Evolutionary conservation across 2,888 invertebrate species (phyloP).

Genomic region (Cantharis rufa): DNA sequence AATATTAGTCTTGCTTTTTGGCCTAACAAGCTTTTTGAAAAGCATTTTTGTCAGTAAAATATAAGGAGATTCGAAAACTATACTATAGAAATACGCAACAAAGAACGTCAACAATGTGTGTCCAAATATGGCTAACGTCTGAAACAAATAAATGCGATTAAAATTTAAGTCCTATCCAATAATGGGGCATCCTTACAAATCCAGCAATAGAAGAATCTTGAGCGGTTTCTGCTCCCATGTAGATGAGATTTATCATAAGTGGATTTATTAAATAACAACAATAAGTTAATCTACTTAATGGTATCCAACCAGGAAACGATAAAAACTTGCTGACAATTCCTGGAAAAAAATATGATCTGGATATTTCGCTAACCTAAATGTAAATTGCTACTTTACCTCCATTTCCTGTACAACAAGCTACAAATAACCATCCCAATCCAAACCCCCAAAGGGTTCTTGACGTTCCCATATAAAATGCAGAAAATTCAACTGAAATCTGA

Average conservation of each 20-base stretch:
- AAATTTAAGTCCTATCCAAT: neutral
- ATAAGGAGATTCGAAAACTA: conserved; percentile 54
- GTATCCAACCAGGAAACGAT: conserved; percentile 44
- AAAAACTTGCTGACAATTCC: conserved; percentile 55
- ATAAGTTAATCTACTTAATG: conserved; percentile 62
- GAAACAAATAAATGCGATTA: conserved; percentile 33
- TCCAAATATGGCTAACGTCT: conserved; percentile 47
- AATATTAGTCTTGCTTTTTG: neutral
- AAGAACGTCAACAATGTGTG: conserved; percentile 45
- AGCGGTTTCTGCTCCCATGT: conserved; percentile 45
- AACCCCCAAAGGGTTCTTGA: conserved; percentile 61
- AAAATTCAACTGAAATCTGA: conserved; percentile 54
- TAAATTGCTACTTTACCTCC: conserved; percentile 51
- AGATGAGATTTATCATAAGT: conserved; percentile 58
- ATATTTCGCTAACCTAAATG: neutral
- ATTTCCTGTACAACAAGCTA: conserved; percentile 61
- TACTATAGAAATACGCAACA: conserved; percentile 48
- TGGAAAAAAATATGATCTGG: conserved; percentile 37
- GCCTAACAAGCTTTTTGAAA: conserved; percentile 2
- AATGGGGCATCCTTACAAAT: conserved; percentile 48
- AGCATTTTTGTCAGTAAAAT: conserved; percentile 49
- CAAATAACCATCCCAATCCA: conserved; percentile 61
- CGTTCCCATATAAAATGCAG: conserved; percentile 58
- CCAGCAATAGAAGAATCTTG: conserved; percentile 47
- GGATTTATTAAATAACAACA: conserved; percentile 65